These are phyloP conservation scores for Pentalonia nigronervosa DNA, from an alignment of 1,140 invertebrate genomes.

Conservation along the genomic window DNA sequence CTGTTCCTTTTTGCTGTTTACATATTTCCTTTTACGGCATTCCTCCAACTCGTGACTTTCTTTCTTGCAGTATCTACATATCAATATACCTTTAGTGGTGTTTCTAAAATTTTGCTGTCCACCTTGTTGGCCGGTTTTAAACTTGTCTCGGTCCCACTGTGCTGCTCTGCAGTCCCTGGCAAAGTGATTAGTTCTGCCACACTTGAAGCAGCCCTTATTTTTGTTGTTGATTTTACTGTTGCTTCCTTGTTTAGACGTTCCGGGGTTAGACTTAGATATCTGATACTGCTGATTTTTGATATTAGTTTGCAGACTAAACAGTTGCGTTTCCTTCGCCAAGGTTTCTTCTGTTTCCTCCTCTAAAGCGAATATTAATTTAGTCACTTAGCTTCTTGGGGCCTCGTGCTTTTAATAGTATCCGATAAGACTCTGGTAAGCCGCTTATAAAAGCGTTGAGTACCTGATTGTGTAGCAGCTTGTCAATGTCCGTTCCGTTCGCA, in stretches of 20 bases:
- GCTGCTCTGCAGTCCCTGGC: neutral
- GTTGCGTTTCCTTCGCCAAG: neutral
- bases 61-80: neutral
- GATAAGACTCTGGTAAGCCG: neutral
- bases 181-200: neutral
- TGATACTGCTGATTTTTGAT: neutral
- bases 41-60: neutral
- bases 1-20: neutral
- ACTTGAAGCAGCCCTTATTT: too few relatives aligned
- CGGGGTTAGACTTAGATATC: rapidly evolving
- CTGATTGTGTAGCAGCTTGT: neutral
- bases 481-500: neutral
- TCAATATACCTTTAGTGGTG: neutral
- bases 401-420: neutral
- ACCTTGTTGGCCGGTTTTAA: neutral
- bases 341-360: neutral
- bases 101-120: neutral
- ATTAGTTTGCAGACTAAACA: neutral
- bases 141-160: neutral
- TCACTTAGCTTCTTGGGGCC: neutral
- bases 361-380: neutral
- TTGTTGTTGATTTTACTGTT: neutral
- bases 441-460: neutral
- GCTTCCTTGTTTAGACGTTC: neutral
- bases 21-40: neutral